Conservation (phyloP, 1,140 invertebrate genomes). For the Drosophila santomea region DNA sequence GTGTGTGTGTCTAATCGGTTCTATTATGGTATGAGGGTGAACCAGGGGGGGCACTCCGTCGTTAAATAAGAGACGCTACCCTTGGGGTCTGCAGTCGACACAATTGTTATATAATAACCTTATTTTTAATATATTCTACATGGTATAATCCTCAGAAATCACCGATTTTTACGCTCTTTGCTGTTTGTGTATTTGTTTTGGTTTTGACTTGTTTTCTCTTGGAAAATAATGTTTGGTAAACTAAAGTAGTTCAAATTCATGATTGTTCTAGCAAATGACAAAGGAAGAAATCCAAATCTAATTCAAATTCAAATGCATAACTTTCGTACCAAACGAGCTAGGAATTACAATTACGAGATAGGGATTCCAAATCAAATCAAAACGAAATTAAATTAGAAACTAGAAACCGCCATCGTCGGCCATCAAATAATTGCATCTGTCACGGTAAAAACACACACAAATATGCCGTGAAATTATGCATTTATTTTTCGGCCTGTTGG, state of each 20-base stretch:
- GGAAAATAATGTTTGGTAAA: conserved; percentile 31
- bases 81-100: conserved; percentile 83
- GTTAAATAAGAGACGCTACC: conserved; percentile 78
- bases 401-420: conserved; percentile 14
- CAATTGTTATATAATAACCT: conserved; percentile 24
- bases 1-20: conserved; percentile 50
- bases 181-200: conserved; percentile 36
- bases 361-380: conserved; percentile 24
- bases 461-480: conserved; percentile 45
- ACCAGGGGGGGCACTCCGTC: conserved; percentile 43
- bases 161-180: conserved; percentile 25
- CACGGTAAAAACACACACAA: conserved; percentile 3
- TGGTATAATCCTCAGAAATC: conserved; percentile 23
- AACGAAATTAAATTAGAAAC: conserved; percentile 35
- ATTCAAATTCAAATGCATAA: conserved; percentile 71
- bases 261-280: conserved; percentile 45
- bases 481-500: conserved; percentile 55
- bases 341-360: conserved; percentile 64
- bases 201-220: conserved; percentile 32
- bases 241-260: conserved; percentile 18
- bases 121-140: conserved; percentile 12
- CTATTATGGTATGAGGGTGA: conserved; percentile 50
- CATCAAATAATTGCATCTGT: conserved; percentile 66
- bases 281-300: conserved; percentile 51
- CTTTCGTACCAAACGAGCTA: conserved; percentile 73